phyloP scores from a whole-genome alignment of 1,140 invertebrate species.

The Diachasma alloeum region DNA sequence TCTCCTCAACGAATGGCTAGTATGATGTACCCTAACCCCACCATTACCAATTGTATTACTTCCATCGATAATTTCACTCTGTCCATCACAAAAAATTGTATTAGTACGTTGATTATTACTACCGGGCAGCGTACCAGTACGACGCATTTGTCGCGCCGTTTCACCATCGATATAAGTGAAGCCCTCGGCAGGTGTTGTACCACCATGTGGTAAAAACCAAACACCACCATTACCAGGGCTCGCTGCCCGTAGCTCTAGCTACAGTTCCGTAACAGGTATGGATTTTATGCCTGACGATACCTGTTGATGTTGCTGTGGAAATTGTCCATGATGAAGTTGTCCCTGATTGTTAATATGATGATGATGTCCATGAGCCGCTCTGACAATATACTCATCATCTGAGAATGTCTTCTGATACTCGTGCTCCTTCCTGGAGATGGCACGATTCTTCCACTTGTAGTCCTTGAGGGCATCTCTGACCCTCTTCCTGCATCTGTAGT shows the following conservation, averaged over 20 bases:
- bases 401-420: constrained; percentile 89
- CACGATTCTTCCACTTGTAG: constrained; percentile 81
- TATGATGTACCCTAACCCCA: constrained; percentile 26
- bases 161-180: constrained; percentile 80
- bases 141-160: constrained; percentile 62
- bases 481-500: constrained; percentile 77
- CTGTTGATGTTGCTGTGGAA: constrained; percentile 65
- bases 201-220: constrained; percentile 66
- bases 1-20: constrained; percentile 42
- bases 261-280: constrained; percentile 90
- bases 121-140: constrained; percentile 59
- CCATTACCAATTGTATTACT: background rate
- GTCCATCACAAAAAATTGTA: background rate
- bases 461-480: constrained; percentile 82
- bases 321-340: constrained; percentile 64
- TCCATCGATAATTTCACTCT: background rate
- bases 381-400: constrained; percentile 82
- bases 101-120: constrained; percentile 32
- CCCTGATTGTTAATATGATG: constrained; percentile 40
- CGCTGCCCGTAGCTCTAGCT: constrained; percentile 87
- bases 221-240: constrained; percentile 71
- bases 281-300: constrained; percentile 72
- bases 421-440: constrained; percentile 80
- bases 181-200: constrained; percentile 75
- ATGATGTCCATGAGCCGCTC: constrained; percentile 61